Percentiles rank a stretch among this genome's conserved stretches.
Evolutionary conservation across 2,888 invertebrate species (phyloP).

Genomic region (Eubasilissa splendida): DNA sequence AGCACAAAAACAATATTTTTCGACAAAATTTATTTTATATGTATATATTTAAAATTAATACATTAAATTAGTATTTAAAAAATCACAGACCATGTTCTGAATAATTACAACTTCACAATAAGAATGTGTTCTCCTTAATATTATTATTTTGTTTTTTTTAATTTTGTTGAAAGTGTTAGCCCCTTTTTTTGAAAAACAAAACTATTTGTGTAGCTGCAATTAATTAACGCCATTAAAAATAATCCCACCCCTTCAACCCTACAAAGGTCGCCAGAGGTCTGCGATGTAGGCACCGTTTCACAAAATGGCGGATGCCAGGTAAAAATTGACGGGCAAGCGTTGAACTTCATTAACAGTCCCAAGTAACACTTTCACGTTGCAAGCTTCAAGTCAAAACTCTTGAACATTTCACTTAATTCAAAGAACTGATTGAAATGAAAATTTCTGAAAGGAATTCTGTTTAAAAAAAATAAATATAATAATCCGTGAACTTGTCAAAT

Average conservation of each 20-base stretch:
- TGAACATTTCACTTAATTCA: constrained; percentile 7
- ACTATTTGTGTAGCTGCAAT: neutral
- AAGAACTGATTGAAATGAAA: neutral
- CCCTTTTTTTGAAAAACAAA: neutral
- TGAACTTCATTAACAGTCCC: constrained; percentile 4
- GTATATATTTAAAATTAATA: too few relatives aligned
- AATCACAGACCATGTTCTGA: too few relatives aligned
- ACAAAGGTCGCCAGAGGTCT: neutral
- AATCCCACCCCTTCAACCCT: neutral
- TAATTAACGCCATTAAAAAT: constrained; percentile 1
- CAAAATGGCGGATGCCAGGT: neutral
- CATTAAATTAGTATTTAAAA: too few relatives aligned
- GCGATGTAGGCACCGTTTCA: neutral
- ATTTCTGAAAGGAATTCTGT: constrained; percentile 6
- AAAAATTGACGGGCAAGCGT: neutral
- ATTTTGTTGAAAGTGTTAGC: too few relatives aligned
- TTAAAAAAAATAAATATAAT: neutral
- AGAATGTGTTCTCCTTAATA: too few relatives aligned
- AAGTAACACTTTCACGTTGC: constrained; percentile 11
- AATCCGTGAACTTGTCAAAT: too few relatives aligned
- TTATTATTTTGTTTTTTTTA: too few relatives aligned
- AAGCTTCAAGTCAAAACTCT: neutral
- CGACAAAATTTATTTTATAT: too few relatives aligned
- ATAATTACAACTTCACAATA: too few relatives aligned
- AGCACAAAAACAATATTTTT: too few relatives aligned